Evolutionary conservation across 2,888 invertebrate species (phyloP).

Genomic region (Drosophila maculinotata): DNA sequence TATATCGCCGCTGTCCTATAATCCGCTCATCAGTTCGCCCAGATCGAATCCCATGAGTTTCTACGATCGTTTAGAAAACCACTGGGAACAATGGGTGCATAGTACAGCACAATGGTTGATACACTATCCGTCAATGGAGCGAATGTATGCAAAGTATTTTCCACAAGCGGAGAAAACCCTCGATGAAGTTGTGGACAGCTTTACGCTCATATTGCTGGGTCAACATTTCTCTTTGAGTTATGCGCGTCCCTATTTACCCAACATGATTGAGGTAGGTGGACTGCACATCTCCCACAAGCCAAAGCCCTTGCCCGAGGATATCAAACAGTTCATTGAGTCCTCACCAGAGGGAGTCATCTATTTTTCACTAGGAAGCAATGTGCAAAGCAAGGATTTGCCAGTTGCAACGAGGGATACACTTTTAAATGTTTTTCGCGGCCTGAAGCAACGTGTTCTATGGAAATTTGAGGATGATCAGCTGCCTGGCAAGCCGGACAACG

Average conservation of each 20-base stretch:
- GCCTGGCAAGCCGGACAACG: conserved; percentile 76
- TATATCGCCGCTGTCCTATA: conserved; percentile 78
- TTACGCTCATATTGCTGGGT: conserved; percentile 81
- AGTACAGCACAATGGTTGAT: conserved; percentile 47
- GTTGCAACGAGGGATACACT: conserved; percentile 59
- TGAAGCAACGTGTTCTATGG: conserved; percentile 83
- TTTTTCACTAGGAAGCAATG: conserved; percentile 85
- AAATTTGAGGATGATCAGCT: conserved; percentile 83
- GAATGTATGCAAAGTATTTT: conserved; percentile 68
- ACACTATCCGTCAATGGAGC: conserved; percentile 72
- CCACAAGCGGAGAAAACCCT: conserved; percentile 65
- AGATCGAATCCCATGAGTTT: conserved; percentile 81
- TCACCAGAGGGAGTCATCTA: conserved; percentile 85
- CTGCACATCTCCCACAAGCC: conserved; percentile 76
- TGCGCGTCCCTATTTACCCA: conserved; percentile 81
- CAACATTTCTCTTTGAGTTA: conserved; percentile 79
- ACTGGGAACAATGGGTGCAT: conserved; percentile 55
- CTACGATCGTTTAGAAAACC: conserved; percentile 79
- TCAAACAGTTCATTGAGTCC: conserved; percentile 83
- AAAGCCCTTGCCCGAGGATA: conserved; percentile 74
- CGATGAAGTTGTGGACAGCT: conserved; percentile 66
- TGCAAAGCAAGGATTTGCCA: conserved; percentile 74
- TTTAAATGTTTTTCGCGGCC: conserved; percentile 49
- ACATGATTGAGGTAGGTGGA: conserved; percentile 84
- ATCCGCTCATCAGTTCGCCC: conserved; percentile 69